phyloP scores from a whole-genome alignment of 2,888 invertebrate genomes.

The Gari tellinella region DNA sequence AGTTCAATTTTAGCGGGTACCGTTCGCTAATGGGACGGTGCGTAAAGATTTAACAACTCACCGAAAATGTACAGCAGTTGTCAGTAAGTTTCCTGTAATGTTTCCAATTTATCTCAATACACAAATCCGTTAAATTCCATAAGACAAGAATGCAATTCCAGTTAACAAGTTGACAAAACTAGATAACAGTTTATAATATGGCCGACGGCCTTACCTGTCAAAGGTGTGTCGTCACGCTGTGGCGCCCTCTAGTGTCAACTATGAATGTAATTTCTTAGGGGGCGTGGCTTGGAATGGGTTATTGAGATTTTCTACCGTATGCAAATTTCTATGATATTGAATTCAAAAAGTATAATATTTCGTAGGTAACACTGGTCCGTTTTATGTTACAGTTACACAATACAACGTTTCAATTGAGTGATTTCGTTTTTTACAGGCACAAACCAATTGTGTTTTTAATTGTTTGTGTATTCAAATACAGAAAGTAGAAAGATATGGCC shows the following conservation, averaged over 20 bases:
- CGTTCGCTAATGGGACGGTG: slow-evolving; percentile 19
- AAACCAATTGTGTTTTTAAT: too few species aligned
- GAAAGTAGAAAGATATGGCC: too few species aligned
- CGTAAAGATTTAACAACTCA: slow-evolving; percentile 25
- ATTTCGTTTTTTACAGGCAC: too few species aligned
- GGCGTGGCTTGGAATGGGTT: slow-evolving; percentile 32
- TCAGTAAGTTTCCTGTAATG: not conserved
- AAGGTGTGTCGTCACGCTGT: slow-evolving; percentile 57
- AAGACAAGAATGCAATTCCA: slow-evolving; percentile 33
- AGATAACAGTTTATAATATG: slow-evolving; percentile 46
- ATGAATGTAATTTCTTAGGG: slow-evolving; percentile 65
- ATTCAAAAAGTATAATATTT: too few species aligned
- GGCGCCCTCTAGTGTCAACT: slow-evolving; percentile 69
- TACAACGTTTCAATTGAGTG: too few species aligned
- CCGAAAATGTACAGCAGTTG: slow-evolving; percentile 15
- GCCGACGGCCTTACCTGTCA: slow-evolving; percentile 56
- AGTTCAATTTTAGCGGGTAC: slow-evolving; percentile 51
- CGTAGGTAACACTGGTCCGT: too few species aligned
- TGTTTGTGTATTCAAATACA: too few species aligned
- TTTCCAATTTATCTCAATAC: not conserved
- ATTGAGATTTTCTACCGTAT: too few species aligned
- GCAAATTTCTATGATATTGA: too few species aligned
- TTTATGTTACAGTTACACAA: too few species aligned
- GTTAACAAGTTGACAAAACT: slow-evolving; percentile 23
- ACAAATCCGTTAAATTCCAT: slow-evolving; percentile 37